Conservation (phyloP, 2,888 invertebrate species). For the Mimachlamys varia region DNA sequence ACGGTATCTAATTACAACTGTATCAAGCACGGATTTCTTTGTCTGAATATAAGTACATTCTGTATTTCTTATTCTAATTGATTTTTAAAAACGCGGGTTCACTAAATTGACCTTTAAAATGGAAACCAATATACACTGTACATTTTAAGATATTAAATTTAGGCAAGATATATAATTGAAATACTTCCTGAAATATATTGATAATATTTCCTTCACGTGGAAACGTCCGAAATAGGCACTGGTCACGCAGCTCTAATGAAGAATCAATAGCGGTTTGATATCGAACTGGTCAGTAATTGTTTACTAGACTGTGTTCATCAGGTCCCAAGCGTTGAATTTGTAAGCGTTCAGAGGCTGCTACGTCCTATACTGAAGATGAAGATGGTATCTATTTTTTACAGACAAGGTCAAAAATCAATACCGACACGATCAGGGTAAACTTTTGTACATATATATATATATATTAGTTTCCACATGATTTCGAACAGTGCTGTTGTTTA, state of each 20-base stretch:
- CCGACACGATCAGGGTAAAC: background rate
- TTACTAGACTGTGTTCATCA: conserved; percentile 12
- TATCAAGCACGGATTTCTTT: too few relatives aligned
- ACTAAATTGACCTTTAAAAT: too few relatives aligned
- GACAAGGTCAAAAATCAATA: conserved; percentile 16
- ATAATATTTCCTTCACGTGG: background rate
- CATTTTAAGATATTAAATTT: too few relatives aligned
- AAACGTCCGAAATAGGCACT: background rate
- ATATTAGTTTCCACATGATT: conserved; percentile 12
- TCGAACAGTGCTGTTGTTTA: background rate
- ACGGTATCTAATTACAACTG: too few relatives aligned
- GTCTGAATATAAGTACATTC: too few relatives aligned
- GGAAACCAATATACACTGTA: too few relatives aligned
- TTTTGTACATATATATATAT: background rate
- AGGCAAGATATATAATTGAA: too few relatives aligned
- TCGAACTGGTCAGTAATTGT: conserved; percentile 26
- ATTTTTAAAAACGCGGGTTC: too few relatives aligned
- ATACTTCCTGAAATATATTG: too few relatives aligned
- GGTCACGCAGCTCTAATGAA: background rate
- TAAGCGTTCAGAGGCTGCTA: background rate
- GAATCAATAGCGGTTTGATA: background rate
- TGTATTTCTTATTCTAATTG: too few relatives aligned
- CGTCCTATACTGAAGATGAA: background rate
- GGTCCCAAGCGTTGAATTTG: conserved; percentile 20
- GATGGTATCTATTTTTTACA: conserved; percentile 9